Conservation (phyloP, 1,140 invertebrate genomes). For the Sycophaga agraensis region DNA sequence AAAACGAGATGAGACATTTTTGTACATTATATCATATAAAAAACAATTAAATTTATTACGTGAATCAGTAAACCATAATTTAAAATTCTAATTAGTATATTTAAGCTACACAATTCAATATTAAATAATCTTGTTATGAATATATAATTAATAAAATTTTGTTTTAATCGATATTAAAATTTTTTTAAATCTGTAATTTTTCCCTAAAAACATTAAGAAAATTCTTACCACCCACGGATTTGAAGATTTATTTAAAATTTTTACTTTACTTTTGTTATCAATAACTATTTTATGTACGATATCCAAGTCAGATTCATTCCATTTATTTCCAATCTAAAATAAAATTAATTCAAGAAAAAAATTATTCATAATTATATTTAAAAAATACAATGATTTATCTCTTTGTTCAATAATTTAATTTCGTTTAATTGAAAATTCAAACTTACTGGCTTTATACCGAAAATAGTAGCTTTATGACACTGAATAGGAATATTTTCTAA, state of each 20-base stretch:
- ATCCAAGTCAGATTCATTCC: not conserved
- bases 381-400: no score
- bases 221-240: not conserved
- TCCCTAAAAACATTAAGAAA: conserved; percentile 4
- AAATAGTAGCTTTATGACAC: conserved; percentile 46
- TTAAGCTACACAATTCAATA: no score
- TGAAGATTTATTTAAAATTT: not conserved
- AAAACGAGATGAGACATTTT: no score
- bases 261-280: not conserved
- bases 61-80: no score
- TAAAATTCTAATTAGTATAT: no score
- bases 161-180: not conserved
- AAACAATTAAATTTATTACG: no score
- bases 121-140: not conserved
- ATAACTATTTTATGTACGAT: conserved; percentile 15
- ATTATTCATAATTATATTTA: not conserved
- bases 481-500: conserved; percentile 63
- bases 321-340: not conserved
- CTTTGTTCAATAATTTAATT: no score
- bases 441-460: conserved; percentile 50
- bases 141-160: not conserved
- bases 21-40: no score
- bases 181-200: not conserved
- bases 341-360: not conserved
- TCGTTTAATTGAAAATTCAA: not conserved